Percentiles rank a stretch among this genome's conserved stretches.
phyloP scores from a whole-genome alignment of 2,888 invertebrate species.

The Axea sp. region DNA sequence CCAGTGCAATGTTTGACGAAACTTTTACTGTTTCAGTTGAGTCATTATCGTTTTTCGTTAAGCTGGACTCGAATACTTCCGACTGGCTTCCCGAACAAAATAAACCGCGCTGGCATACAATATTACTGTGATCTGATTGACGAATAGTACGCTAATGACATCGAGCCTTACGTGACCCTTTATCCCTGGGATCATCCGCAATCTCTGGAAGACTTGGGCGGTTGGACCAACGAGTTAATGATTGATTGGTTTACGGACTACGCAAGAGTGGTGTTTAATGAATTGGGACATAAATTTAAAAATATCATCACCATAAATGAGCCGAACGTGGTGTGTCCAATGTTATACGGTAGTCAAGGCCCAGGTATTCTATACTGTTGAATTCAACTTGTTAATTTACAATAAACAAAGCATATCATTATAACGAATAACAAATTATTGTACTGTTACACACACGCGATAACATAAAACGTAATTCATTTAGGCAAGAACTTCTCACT shows the following conservation, averaged over 20 bases:
- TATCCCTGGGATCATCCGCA: conserved; percentile 86
- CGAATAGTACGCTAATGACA: conserved; percentile 80
- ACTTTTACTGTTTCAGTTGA: conserved; percentile 50
- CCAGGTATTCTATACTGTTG: too few species aligned
- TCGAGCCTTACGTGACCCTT: conserved; percentile 83
- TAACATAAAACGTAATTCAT: too few species aligned
- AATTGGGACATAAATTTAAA: conserved; percentile 83
- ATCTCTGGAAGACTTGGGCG: conserved; percentile 82
- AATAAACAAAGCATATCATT: too few species aligned
- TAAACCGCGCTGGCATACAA: conserved; percentile 82
- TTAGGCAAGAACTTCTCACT: conserved; percentile 2
- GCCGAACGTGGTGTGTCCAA: conserved; percentile 82
- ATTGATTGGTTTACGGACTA: conserved; percentile 83
- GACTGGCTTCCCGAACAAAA: conserved; percentile 80
- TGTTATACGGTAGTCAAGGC: conserved; percentile 78
- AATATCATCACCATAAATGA: conserved; percentile 90
- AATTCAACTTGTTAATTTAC: too few species aligned
- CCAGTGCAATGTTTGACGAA: too few species aligned
- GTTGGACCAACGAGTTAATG: conserved; percentile 83
- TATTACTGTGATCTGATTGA: conserved; percentile 84
- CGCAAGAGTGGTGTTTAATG: conserved; percentile 81
- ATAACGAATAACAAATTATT: too few species aligned
- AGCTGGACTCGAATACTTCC: conserved; percentile 86
- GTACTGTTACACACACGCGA: too few species aligned
- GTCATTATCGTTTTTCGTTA: conserved; percentile 82